phyloP scores from a whole-genome alignment of 2,888 invertebrate species.

The Cylindroiulus punctatus region DNA sequence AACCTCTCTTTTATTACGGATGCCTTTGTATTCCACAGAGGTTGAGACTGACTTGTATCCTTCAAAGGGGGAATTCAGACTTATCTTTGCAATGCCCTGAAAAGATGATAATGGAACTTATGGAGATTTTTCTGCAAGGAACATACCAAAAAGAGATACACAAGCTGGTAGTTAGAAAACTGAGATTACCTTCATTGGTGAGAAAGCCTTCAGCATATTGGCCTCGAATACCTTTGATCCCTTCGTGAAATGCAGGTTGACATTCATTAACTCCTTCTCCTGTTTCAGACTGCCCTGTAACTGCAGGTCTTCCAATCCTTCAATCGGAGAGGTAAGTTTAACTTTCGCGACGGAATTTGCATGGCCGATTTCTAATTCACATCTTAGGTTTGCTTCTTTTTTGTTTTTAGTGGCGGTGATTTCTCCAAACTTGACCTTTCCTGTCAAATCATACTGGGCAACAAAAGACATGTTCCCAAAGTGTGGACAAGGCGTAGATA shows the following conservation, averaged over 20 bases:
- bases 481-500: slow-evolving; percentile 46
- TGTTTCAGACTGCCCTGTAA: slow-evolving; percentile 48
- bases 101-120: neutral
- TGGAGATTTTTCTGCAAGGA: neutral
- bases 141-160: too few relatives aligned
- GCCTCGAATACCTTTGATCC: slow-evolving; percentile 54
- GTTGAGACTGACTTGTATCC: neutral
- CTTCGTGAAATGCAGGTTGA: slow-evolving; percentile 48
- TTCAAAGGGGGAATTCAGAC: neutral
- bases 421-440: neutral
- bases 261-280: slow-evolving; percentile 49
- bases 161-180: neutral
- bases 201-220: neutral
- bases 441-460: slow-evolving; percentile 52
- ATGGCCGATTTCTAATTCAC: neutral
- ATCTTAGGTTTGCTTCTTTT: neutral
- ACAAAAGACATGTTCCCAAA: slow-evolving; percentile 50
- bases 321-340: slow-evolving; percentile 53
- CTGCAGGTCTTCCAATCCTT: slow-evolving; percentile 35
- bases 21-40: slow-evolving; percentile 42
- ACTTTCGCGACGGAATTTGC: neutral
- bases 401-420: slow-evolving; percentile 8
- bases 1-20: neutral
- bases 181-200: slow-evolving; percentile 5
- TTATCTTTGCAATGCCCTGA: neutral